Percentiles rank a stretch among this genome's conserved stretches.
phyloP scores from a whole-genome alignment of 2,797 vertebrate genomes.

The Melanotaenia maccullochi region DNA sequence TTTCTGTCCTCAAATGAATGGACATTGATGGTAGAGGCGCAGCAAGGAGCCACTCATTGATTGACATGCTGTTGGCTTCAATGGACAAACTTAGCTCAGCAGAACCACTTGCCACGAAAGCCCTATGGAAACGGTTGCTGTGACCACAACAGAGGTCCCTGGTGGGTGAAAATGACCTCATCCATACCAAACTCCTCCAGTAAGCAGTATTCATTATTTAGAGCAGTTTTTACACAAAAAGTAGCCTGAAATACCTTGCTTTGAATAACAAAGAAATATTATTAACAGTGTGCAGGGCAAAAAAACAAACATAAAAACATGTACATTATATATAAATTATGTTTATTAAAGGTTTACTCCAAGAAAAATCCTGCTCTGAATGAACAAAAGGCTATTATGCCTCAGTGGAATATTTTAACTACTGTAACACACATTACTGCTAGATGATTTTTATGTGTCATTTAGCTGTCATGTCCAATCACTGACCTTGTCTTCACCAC shows the following conservation, averaged over 20 bases:
- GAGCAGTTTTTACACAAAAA: background rate
- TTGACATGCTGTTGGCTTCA: conserved; percentile 30
- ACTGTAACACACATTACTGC: background rate
- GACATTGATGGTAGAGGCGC: conserved; percentile 42
- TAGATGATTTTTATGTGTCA: no score
- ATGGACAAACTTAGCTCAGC: conserved; percentile 37
- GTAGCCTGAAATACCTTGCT: background rate
- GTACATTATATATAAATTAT: background rate
- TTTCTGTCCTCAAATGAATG: conserved; percentile 49
- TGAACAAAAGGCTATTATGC: background rate
- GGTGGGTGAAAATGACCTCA: conserved; percentile 50
- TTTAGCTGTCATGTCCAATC: background rate
- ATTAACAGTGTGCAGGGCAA: no score
- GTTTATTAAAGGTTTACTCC: background rate
- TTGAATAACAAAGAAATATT: no score
- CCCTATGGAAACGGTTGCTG: conserved; percentile 48
- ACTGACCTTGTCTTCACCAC: conserved; percentile 16
- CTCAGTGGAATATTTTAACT: background rate
- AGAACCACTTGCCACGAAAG: conserved; percentile 14
- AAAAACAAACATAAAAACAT: no score
- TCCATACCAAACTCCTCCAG: conserved; percentile 26
- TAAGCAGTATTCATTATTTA: conserved; percentile 20
- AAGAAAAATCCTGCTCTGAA: background rate
- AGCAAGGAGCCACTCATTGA: conserved; percentile 36
- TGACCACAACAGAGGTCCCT: conserved; percentile 37